A percentile compares a stretch with the other conserved stretches of the same genome.
These are phyloP conservation scores for Microcebus tavaratra DNA, from an alignment of 2,113 vertebrate species.

Conservation along the genomic window DNA sequence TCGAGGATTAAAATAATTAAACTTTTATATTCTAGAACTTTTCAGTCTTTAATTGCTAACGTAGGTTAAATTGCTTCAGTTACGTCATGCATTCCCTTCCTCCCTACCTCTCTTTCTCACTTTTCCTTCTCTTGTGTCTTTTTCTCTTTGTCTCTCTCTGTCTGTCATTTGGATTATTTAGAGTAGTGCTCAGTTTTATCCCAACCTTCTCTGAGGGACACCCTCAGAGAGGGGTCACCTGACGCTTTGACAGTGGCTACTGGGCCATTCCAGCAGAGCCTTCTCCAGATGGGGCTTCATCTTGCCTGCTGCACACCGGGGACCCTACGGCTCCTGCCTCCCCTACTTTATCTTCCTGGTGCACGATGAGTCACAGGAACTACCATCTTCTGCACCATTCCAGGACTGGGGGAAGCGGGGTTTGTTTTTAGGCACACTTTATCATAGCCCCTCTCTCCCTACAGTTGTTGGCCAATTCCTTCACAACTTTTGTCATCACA, in stretches of 20 bases:
- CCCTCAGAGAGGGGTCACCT: background rate
- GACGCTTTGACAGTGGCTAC: background rate
- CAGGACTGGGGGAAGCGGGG: background rate
- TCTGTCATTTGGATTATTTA: background rate
- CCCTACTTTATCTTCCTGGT: background rate
- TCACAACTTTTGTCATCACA: background rate
- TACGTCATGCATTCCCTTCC: background rate
- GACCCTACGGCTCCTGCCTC: no score
- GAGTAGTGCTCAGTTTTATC: background rate
- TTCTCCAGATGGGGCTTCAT: accelerated
- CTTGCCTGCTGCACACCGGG: background rate
- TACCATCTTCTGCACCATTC: background rate
- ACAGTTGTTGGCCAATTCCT: background rate
- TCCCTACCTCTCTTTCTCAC: no score
- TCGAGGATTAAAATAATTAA: background rate
- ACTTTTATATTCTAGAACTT: background rate
- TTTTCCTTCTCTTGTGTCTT: background rate
- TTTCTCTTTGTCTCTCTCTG: background rate
- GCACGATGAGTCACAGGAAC: background rate
- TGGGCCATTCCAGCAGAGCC: background rate
- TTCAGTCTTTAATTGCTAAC: background rate
- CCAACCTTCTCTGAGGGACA: background rate
- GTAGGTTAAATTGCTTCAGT: background rate
- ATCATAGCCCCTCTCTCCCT: background rate
- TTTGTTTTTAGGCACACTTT: background rate